Evolutionary conservation across 1,140 invertebrate species (phyloP).

Genomic region (Apis cerana): DNA sequence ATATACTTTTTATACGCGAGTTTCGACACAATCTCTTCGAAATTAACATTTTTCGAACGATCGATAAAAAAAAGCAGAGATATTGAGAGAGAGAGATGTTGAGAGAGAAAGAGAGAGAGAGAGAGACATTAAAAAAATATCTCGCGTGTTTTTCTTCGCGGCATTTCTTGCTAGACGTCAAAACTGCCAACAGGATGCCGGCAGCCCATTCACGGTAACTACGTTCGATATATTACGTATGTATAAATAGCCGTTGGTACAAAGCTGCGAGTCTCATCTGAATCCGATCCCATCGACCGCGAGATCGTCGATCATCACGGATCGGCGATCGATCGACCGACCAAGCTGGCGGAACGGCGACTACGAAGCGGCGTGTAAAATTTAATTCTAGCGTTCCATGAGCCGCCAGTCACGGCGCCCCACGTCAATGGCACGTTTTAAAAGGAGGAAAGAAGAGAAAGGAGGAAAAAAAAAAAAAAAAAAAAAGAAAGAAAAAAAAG

Average conservation of each 20-base stretch:
- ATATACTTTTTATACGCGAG: too few relatives aligned
- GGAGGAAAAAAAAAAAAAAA: slow-evolving; percentile 37
- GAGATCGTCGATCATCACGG: slow-evolving; percentile 44
- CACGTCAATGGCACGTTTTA: slow-evolving; percentile 61
- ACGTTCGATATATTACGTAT: slow-evolving; percentile 59
- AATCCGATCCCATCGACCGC: slow-evolving; percentile 63
- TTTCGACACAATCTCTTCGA: too few relatives aligned
- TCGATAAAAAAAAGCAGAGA: background rate
- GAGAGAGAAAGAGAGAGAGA: too few relatives aligned
- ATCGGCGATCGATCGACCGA: slow-evolving; percentile 63
- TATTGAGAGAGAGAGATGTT: too few relatives aligned
- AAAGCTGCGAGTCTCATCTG: slow-evolving; percentile 55
- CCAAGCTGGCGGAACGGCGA: slow-evolving; percentile 46
- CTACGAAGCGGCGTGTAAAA: slow-evolving; percentile 55
- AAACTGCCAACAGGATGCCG: slow-evolving; percentile 11
- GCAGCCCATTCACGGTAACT: slow-evolving; percentile 40
- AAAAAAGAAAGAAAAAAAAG: slow-evolving; percentile 46
- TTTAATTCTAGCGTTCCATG: slow-evolving; percentile 59
- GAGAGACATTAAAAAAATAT: background rate
- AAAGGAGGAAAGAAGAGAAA: slow-evolving; percentile 49
- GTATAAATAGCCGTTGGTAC: slow-evolving; percentile 63
- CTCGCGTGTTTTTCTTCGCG: slow-evolving; percentile 3
- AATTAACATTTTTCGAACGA: background rate
- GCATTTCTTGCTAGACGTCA: slow-evolving; percentile 11
- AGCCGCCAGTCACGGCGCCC: slow-evolving; percentile 56